Conservation (phyloP, 2,888 invertebrate species). For the Ectemnius lituratus region DNA sequence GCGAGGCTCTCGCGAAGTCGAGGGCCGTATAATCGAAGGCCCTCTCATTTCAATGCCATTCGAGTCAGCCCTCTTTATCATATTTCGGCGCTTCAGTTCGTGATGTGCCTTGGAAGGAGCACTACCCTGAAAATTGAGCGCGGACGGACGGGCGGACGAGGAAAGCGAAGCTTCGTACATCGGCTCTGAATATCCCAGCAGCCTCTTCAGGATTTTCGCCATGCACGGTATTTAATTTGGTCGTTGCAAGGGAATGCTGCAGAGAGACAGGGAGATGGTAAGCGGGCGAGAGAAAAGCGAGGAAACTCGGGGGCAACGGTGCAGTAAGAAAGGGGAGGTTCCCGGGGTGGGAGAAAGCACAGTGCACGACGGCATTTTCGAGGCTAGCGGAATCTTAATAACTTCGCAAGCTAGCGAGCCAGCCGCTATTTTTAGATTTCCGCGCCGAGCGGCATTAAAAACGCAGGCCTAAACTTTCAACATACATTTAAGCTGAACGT, state of each 20-base stretch:
- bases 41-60: conserved; percentile 22
- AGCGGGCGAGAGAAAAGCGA: conserved; percentile 9
- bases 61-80: conserved; percentile 18
- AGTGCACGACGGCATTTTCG: conserved; percentile 13
- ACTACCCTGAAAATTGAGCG: conserved; percentile 58
- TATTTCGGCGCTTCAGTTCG: conserved; percentile 18
- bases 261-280: conserved; percentile 13
- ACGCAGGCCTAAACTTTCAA: conserved; percentile 74
- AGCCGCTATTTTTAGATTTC: conserved; percentile 72
- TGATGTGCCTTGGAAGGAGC: conserved; percentile 33
- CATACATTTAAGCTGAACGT: conserved; percentile 75
- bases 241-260: conserved; percentile 53
- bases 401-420: conserved; percentile 53
- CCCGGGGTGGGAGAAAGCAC: conserved; percentile 4
- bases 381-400: conserved; percentile 67
- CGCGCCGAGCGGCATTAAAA: conserved; percentile 72
- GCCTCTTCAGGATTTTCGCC: conserved; percentile 53
- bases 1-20: conserved; percentile 5
- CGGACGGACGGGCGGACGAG: conserved; percentile 20
- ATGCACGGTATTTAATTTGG: conserved; percentile 66
- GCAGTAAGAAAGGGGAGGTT: conserved; percentile 22
- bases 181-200: conserved; percentile 58
- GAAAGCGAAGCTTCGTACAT: conserved; percentile 38
- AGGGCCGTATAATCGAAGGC: conserved; percentile 32
- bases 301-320: neutral